phyloP scores from a whole-genome alignment of 2,888 invertebrate species.

The Meteorus cinctellus region DNA sequence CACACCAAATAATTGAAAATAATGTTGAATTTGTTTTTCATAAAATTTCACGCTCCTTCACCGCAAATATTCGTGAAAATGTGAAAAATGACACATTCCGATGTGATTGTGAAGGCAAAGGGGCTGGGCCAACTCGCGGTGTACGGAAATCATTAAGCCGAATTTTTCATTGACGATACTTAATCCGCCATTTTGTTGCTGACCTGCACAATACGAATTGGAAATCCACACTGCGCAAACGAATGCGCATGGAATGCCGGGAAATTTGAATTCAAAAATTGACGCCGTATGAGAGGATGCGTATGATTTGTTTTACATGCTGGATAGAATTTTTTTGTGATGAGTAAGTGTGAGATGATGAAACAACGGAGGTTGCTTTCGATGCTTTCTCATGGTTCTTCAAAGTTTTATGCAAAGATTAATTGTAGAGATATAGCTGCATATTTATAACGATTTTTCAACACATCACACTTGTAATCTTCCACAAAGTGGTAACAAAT shows the following conservation, averaged over 20 bases:
- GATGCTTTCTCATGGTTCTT: no score
- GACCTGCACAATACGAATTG: neutral
- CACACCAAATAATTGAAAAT: slow-evolving; percentile 1
- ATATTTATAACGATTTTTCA: no score
- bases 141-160: slow-evolving; percentile 9
- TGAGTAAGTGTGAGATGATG: neutral
- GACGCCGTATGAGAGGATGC: neutral
- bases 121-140: slow-evolving; percentile 47
- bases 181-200: neutral
- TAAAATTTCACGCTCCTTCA: neutral
- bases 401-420: neutral
- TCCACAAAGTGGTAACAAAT: neutral
- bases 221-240: neutral
- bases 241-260: neutral
- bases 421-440: neutral
- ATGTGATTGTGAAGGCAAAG: slow-evolving; percentile 48
- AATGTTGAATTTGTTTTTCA: neutral
- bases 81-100: slow-evolving; percentile 62
- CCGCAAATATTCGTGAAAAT: slow-evolving; percentile 48
- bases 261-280: slow-evolving; percentile 10
- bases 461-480: no score
- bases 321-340: neutral
- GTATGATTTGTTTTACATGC: neutral
- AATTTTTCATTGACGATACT: neutral
- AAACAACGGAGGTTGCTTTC: neutral